Evolutionary conservation across 2,888 invertebrate species (phyloP).

Genomic region (Tetheella fluctuosa): DNA sequence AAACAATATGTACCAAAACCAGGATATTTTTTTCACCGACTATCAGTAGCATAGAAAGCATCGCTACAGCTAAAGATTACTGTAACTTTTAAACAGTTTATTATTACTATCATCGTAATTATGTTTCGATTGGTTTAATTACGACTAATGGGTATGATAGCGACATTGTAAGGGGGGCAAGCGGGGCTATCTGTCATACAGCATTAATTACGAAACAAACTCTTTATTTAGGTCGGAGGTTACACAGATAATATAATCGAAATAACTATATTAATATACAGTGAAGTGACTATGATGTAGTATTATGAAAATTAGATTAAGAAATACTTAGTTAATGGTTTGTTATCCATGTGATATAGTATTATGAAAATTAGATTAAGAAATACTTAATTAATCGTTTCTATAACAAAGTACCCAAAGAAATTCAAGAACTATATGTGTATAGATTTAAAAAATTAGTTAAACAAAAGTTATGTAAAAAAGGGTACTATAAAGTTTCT

Average conservation of each 20-base stretch:
- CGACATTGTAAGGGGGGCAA: slow-evolving; percentile 56
- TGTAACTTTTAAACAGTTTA: slow-evolving; percentile 35
- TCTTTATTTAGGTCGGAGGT: slow-evolving; percentile 19
- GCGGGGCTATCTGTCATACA: slow-evolving; percentile 43
- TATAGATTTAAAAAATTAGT: too few species aligned
- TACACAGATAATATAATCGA: slow-evolving; percentile 4
- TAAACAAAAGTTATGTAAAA: too few species aligned
- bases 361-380: slow-evolving; percentile 5
- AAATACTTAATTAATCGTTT: slow-evolving; percentile 3
- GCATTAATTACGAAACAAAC: slow-evolving; percentile 48
- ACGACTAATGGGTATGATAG: slow-evolving; percentile 72
- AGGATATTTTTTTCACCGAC: too few species aligned
- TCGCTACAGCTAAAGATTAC: slow-evolving; percentile 17
- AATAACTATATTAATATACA: slow-evolving; percentile 2
- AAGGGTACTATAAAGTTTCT: too few species aligned
- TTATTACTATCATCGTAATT: slow-evolving; percentile 62
- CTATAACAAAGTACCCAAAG: too few species aligned
- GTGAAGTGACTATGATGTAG: background rate
- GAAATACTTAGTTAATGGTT: slow-evolving; percentile 3
- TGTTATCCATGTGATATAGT: background rate
- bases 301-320: slow-evolving; percentile 5
- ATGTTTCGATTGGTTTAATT: slow-evolving; percentile 71
- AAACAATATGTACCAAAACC: too few species aligned
- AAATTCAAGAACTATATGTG: too few species aligned
- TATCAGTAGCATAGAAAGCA: background rate